Percentiles rank a stretch among this genome's conserved stretches.
Evolutionary conservation across 2,797 vertebrate species (phyloP).

Genomic region (Thalassophryne amazonica): DNA sequence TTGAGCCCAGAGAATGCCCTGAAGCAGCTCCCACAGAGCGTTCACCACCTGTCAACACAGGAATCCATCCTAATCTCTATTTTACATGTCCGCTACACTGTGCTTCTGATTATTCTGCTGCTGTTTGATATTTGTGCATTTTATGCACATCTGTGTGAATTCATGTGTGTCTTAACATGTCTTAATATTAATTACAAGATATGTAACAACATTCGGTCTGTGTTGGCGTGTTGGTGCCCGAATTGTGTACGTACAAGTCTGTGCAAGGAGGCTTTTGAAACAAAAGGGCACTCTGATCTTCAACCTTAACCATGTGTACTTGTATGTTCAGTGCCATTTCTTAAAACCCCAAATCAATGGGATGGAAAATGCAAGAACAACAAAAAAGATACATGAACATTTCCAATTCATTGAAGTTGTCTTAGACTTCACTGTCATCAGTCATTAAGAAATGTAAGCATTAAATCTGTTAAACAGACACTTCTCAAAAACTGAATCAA

Average conservation of each 20-base stretch:
- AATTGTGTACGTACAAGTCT: conserved; percentile 7
- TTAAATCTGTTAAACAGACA: no score
- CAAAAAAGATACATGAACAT: conserved; percentile 1
- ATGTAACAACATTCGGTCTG: conserved; percentile 25
- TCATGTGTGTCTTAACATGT: not conserved
- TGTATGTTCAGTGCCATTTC: not conserved
- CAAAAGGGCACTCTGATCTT: not conserved
- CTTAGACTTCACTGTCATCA: no score
- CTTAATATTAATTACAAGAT: not conserved
- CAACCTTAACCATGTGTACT: not conserved
- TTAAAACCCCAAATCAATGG: not conserved
- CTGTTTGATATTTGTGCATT: not conserved
- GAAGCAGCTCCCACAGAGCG: conserved; percentile 45
- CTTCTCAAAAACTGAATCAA: no score
- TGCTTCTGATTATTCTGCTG: not conserved
- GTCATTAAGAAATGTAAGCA: no score
- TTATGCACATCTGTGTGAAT: not conserved
- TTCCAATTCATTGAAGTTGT: not conserved
- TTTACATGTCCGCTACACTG: not conserved
- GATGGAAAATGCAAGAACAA: not conserved
- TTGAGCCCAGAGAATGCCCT: conserved; percentile 57
- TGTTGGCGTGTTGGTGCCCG: conserved; percentile 18
- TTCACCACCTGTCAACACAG: conserved; percentile 32
- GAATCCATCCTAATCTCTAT: conserved; percentile 27
- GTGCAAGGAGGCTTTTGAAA: conserved; percentile 39